Base-by-base conservation (phyloP, 2,888 invertebrate genomes). In the Sussaba pulchella region DNA sequence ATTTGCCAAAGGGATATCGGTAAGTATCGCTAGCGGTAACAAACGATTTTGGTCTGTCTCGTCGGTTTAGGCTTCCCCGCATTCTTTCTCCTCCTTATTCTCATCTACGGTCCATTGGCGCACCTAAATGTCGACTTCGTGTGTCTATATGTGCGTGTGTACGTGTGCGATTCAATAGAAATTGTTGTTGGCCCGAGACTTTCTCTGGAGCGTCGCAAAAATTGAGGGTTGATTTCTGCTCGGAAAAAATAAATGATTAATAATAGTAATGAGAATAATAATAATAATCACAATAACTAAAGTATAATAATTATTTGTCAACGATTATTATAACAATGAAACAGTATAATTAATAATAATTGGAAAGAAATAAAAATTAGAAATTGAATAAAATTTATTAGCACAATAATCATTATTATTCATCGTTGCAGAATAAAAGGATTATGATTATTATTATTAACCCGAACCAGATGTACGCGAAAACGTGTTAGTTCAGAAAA, bases 1-100 rank as follows among this genome's bases (percentile, higher is more conserved):
- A 83, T 83, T 83, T 83, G 82, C 77, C 45, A n/a, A 50, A 43
- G 73, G 83, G 83, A 82, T 77, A 82, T 81, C 73, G 74, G 76
- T 63, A 73, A 63, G 61, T 73, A 81, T 76, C 72, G 69, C 69
- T 73, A 78, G 64, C 57, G 59, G 72, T 73, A 70, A 76, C 76
- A 79, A 82, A 83, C 72, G 78, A 77, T 78, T 76, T 59, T 63
- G 43, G 52, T 31, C 63, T 63, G 45, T 72, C 57, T 43, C 66
- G 63, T 67, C 61, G 54, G 47, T 72, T 76, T 57, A 31, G 54
- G 63, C 57, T 31, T 31, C n/a, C 19, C 6, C 19, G 31, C 9
- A 14, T 54, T 45, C 26, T 79, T 74, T 75, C 26, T 43, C 43
- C 17, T 21, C 19, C 14, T 52, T 50, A 17, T 41, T 31, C 41